A percentile compares a stretch with the other conserved stretches of the same genome.
These are phyloP conservation scores for Scaptomyza montana DNA, from an alignment of 1,140 invertebrate species.

Conservation along the genomic window DNA sequence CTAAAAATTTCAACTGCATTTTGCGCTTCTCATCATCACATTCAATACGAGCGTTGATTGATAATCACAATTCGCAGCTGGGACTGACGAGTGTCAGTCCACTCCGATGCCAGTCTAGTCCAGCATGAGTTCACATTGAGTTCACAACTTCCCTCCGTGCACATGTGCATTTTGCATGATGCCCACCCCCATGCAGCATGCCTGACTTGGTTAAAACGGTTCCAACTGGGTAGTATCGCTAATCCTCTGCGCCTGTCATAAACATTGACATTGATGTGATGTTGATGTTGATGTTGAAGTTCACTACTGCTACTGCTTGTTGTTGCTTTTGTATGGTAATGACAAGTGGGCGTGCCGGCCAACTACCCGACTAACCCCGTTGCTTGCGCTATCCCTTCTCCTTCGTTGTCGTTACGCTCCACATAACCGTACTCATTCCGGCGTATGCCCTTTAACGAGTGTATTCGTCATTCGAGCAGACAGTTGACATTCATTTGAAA, in stretches of 20 bases:
- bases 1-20: conserved; percentile 24
- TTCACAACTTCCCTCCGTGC: background rate
- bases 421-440: conserved; percentile 72
- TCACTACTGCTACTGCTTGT: conserved; percentile 22
- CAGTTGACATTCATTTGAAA: conserved; percentile 80
- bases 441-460: conserved; percentile 78
- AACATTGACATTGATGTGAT: conserved; percentile 79
- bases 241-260: conserved; percentile 79
- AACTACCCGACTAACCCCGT: conserved; percentile 53
- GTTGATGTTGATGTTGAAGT: conserved; percentile 36
- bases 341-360: conserved; percentile 72
- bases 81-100: background rate
- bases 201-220: conserved; percentile 45
- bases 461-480: conserved; percentile 78
- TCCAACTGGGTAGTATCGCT: conserved; percentile 70
- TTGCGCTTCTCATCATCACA: conserved; percentile 67
- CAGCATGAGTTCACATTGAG: background rate
- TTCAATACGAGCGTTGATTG: conserved; percentile 73
- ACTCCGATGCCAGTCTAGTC: background rate
- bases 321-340: conserved; percentile 55
- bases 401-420: conserved; percentile 57
- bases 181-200: background rate
- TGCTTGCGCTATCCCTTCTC: conserved; percentile 2
- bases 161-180: conserved; percentile 34
- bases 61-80: conserved; percentile 48